These are phyloP conservation scores for Andrena minutula DNA, from an alignment of 2,888 invertebrate species.

Conservation along the genomic window DNA sequence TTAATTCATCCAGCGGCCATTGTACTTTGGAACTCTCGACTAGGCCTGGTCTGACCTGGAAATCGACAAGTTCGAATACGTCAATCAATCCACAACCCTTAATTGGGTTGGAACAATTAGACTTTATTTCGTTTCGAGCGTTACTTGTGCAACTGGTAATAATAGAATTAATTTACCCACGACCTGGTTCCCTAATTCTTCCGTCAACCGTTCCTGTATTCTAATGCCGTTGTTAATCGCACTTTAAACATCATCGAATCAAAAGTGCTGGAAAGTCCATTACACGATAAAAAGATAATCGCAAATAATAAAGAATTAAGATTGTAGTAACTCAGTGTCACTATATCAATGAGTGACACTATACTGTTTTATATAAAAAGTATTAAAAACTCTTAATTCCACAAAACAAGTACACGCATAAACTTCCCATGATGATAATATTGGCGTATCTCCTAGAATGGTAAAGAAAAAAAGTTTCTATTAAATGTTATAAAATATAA, in stretches of 20 bases:
- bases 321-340: too few relatives aligned
- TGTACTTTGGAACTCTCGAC: constrained; percentile 37
- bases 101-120: constrained; percentile 33
- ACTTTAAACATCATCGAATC: not conserved
- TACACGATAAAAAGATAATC: not conserved
- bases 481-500: too few relatives aligned
- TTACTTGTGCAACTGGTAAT: constrained; percentile 8
- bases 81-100: constrained; percentile 46
- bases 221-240: not conserved
- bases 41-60: constrained; percentile 36
- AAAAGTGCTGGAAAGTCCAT: not conserved
- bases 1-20: constrained; percentile 59
- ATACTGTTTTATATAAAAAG: too few relatives aligned
- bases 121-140: constrained; percentile 23
- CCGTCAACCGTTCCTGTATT: not conserved
- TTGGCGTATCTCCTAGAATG: too few relatives aligned
- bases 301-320: too few relatives aligned
- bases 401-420: too few relatives aligned
- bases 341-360: too few relatives aligned
- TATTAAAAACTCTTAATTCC: too few relatives aligned
- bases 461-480: too few relatives aligned
- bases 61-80: constrained; percentile 43
- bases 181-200: constrained; percentile 18
- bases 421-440: too few relatives aligned
- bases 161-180: constrained; percentile 42